Evolutionary conservation across 2,888 invertebrate species (phyloP), one percentile per base, ranked within the genome.

Genomic region (Harpagoxenus sublaevis): DNA sequence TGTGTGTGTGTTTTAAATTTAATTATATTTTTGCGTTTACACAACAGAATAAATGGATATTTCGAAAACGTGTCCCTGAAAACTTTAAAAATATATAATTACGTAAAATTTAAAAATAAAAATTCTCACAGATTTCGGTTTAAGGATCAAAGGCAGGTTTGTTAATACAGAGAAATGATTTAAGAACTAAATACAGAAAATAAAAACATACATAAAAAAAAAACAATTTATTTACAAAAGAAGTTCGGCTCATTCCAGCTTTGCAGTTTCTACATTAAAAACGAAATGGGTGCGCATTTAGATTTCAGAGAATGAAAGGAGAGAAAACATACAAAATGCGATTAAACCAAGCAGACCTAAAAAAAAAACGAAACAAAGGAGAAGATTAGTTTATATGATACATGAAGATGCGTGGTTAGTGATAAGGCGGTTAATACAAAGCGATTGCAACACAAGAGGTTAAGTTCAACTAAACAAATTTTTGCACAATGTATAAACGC

Each of bases 211-310:
- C 12, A 48, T 35, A 31, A n/a, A 35, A n/a, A 35, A 51, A 45
- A 70, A 73, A 42, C 6, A 28, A 60, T 45, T 73, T n/a, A 62
- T 62, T 62, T 28, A 73, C 2, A 10, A 63, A n/a, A 74, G 23
- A 4, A 35, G 35, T 6, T 35, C 35, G 35, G 35, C 35, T 35
- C 35, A 35, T 35, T 35, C 35, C 0, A 51, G 15, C 15, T 75
- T 45, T 28, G 23, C n/a, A 31, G 6, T 48, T 45, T 60, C 31
- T 45, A 35, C 35, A 18, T 63, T 31, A 15, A 45, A 62, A 62
- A 23, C 23, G 2, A 60, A 48, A 75, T 35, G 4, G 1, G 8
- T 45, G 42, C 28, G 5, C 3, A 45, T 63, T 62, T n/a, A 31
- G 5, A 18, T n/a, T 31, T 12, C 12, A 73, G n/a, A 55, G 1